Evolutionary conservation across 2,113 vertebrate genomes (phyloP).

Genomic region (Brachirus orientalis): DNA sequence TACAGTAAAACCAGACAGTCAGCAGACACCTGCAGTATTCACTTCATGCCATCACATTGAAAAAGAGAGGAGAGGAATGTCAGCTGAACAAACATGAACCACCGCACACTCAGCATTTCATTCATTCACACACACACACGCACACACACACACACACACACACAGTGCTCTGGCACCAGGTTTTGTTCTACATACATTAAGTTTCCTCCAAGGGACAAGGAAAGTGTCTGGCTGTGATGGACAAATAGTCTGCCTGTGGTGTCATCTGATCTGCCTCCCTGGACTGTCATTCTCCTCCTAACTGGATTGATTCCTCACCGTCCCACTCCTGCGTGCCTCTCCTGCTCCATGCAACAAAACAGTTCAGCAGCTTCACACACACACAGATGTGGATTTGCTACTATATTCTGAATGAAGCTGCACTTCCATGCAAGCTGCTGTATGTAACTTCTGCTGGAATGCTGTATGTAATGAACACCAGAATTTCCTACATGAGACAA

Average conservation of each 20-base stretch:
- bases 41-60: slow-evolving; percentile 31
- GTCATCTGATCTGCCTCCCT: slow-evolving; percentile 47
- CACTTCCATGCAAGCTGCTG: too few relatives aligned
- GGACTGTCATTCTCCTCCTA: slow-evolving; percentile 46
- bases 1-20: slow-evolving; percentile 53
- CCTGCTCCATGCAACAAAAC: slow-evolving; percentile 4
- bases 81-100: neutral
- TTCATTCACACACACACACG: slow-evolving; percentile 7
- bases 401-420: slow-evolving; percentile 13
- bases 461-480: slow-evolving; percentile 45
- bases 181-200: slow-evolving; percentile 25
- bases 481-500: too few relatives aligned
- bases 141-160: slow-evolving; percentile 12
- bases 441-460: slow-evolving; percentile 46
- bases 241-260: slow-evolving; percentile 47
- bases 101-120: slow-evolving; percentile 40
- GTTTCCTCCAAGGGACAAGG: slow-evolving; percentile 35
- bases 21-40: slow-evolving; percentile 63
- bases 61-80: neutral
- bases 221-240: slow-evolving; percentile 38
- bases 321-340: neutral
- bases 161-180: slow-evolving; percentile 5
- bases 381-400: slow-evolving; percentile 2
- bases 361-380: too few relatives aligned
- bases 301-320: slow-evolving; percentile 52